These are phyloP conservation scores for Tolmerus cingulatus DNA, from an alignment of 2,888 invertebrate species.

Conservation along the genomic window DNA sequence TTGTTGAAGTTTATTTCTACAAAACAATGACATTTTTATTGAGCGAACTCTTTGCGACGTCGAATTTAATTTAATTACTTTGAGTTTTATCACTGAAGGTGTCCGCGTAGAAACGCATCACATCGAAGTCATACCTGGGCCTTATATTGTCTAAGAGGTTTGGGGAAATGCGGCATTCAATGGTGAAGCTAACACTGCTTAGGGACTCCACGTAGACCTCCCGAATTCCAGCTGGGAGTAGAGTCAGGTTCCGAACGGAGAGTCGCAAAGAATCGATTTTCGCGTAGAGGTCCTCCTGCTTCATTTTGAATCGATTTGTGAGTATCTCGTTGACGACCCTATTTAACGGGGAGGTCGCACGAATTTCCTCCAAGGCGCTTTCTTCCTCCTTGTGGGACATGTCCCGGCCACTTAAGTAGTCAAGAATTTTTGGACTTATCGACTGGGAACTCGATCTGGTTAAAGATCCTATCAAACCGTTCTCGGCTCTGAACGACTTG, in stretches of 20 bases:
- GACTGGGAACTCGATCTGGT: not conserved
- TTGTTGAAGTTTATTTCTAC: slow-evolving; percentile 45
- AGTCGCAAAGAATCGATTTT: slow-evolving; percentile 43
- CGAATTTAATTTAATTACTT: slow-evolving; percentile 41
- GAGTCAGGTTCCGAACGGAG: not conserved
- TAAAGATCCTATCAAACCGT: not conserved
- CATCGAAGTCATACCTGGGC: slow-evolving; percentile 36
- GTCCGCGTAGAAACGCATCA: slow-evolving; percentile 47
- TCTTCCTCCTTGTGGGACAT: slow-evolving; percentile 61
- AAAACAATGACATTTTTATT: not conserved
- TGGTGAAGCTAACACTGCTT: slow-evolving; percentile 32
- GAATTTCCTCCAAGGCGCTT: slow-evolving; percentile 61
- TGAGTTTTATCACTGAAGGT: slow-evolving; percentile 40
- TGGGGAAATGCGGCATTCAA: slow-evolving; percentile 45
- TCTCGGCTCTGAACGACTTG: not conserved
- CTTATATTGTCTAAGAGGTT: slow-evolving; percentile 34
- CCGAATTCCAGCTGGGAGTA: slow-evolving; percentile 39
- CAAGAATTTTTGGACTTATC: slow-evolving; percentile 52
- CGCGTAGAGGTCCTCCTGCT: not conserved
- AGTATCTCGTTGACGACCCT: slow-evolving; percentile 48
- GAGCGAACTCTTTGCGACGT: not conserved
- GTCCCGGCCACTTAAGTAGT: slow-evolving; percentile 61
- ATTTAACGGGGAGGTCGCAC: slow-evolving; percentile 60
- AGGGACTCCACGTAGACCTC: slow-evolving; percentile 40
- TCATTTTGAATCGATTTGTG: slow-evolving; percentile 12